Base-by-base conservation (phyloP, 2,113 vertebrate genomes). In the Rhea americana region DNA sequence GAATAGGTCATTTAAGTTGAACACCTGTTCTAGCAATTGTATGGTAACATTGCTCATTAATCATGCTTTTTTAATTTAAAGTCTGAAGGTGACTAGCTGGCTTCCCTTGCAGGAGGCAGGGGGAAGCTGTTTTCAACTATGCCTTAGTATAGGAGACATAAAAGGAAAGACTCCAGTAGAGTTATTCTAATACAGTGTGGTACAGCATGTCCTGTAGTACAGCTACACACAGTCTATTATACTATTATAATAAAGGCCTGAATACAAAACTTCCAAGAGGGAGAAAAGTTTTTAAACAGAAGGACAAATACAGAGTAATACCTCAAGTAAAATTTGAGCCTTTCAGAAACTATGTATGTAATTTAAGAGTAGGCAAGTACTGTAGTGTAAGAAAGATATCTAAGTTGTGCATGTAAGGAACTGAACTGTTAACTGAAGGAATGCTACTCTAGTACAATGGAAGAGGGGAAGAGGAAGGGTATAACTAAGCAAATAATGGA, bases 21-120 rank as follows among this genome's bases (percentile, higher is more conserved):
- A 75, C 82, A 91, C 71, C 84, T 93, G 76, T 86, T 90, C 19
- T 3, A 20, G 3, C 77, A 87, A 39, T 39, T 85, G 61, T 47
- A 21, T 6, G 2, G 39, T 18, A 39, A 30, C 7, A 61, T 1
- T 65, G 18, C 58, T 62, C 20, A 19, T 20, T 9, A 10, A 21
- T 4, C 8, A 13, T 6, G 12, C 6, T 56, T 84, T 41, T 56
- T 84, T 41, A 15, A 18, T 66, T 68, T 65, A 15, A 65, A 14
- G 25, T 37, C 10, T 56, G 28, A 18, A 9, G 28, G 16, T 32
- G 30, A 18, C 30, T 30, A 56, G 28, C 14, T 18, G 16, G 9
- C 30, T 63, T 37, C n/a, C 21, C 13, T 37, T 37, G 22, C 28
- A 17, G 13, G 30, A 28, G 55, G 55, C 28, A 58, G 28, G 26